Evolutionary conservation across 2,888 invertebrate species (phyloP), one percentile per base, ranked within the genome.

Genomic region (Pomacea canaliculata): DNA sequence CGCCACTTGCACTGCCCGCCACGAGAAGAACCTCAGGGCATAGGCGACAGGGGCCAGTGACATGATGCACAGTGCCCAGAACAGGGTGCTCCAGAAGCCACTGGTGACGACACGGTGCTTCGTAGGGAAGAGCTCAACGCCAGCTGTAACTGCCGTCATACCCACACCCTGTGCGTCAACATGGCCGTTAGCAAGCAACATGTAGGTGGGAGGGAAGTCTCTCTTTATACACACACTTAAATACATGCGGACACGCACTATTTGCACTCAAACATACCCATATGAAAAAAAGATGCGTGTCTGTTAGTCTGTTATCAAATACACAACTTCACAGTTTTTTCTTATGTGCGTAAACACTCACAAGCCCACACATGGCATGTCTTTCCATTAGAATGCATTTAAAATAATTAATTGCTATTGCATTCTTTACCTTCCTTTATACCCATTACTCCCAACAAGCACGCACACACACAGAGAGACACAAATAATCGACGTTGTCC

Each of bases 51-150:
- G 79, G 4, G 84, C 81, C 68, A 86, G 73, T 13, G 80, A 46
- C 73, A 83, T 81, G 77, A 84, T 81, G n/a, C 82, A 82, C 18
- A 79, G 46, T 1, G 82, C 82, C 86, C 86, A 86, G 71, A 83
- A 79, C 76, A 83, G 82, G 76, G 83, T 80, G 19, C 83, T 77
- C 19, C 82, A 71, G 56, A 80, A 78, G 19, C 85, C 85, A 48
- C 70, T 56, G 13, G 83, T 81, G 56, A 83, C 79, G 12, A 84
- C 83, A 0, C 86, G 71, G 63, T 80, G 76, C 19, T 83, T 79
- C 10, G 85, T 82, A 0, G 86, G 85, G 27, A 85, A 81, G 67
- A 84, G 75, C 73, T 86, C 86, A 56, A 82, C n/a, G 16, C 48
- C 9, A 18, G 70, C 70, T 3, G 70, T 70, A 46, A 70, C 70